These are phyloP conservation scores for Danaus melanippus DNA, from an alignment of 1,140 invertebrate genomes.

Conservation along the genomic window DNA sequence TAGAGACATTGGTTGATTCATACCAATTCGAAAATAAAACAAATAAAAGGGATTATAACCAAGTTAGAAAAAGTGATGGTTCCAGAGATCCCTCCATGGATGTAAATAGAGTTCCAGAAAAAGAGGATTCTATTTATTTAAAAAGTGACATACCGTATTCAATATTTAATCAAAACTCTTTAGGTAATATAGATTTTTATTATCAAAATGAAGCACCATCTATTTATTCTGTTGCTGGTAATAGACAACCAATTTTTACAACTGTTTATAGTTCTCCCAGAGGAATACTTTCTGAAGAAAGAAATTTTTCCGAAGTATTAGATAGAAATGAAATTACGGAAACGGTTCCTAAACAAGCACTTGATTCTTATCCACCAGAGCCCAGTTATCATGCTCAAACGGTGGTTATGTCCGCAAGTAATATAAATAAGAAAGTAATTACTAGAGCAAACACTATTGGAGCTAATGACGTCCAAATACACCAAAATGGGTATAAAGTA, in stretches of 20 bases:
- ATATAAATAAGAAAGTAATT: constrained; percentile 48
- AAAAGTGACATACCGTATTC: constrained; percentile 47
- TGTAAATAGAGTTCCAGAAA: constrained; percentile 46
- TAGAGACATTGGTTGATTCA: constrained; percentile 65
- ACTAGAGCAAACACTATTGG: constrained; percentile 73
- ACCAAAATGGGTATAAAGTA: constrained; percentile 78
- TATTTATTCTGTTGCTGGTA: constrained; percentile 83
- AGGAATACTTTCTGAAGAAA: constrained; percentile 74
- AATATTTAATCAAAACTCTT: constrained; percentile 35
- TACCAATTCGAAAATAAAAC: constrained; percentile 47
- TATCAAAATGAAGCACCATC: constrained; percentile 77
- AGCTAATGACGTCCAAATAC: constrained; percentile 71
- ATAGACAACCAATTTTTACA: constrained; percentile 78
- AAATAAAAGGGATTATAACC: constrained; percentile 40
- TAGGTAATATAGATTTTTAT: constrained; percentile 70
- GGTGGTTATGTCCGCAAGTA: constrained; percentile 64
- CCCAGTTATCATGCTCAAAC: constrained; percentile 72
- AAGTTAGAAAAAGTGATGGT: constrained; percentile 33
- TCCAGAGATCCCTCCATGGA: constrained; percentile 43
- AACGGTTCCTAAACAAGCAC: constrained; percentile 52
- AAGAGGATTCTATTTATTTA: constrained; percentile 43
- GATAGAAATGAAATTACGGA: constrained; percentile 77
- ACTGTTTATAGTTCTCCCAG: constrained; percentile 80
- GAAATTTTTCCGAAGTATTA: constrained; percentile 78
- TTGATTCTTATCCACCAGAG: constrained; percentile 66